Evolutionary conservation across 1,140 invertebrate genomes (phyloP).

Genomic region (Ips typographus): DNA sequence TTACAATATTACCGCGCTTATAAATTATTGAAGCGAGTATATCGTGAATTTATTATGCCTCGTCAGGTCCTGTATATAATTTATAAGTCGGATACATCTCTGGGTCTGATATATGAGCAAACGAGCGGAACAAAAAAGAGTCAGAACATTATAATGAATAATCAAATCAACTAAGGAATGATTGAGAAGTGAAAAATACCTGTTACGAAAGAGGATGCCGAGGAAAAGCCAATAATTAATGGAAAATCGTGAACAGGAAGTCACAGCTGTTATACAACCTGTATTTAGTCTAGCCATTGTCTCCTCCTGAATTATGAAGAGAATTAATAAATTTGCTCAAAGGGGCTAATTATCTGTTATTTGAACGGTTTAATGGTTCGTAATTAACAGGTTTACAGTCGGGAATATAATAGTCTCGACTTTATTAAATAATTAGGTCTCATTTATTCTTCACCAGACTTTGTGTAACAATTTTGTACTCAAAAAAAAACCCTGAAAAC

Average conservation of each 20-base stretch:
- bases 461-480: neutral
- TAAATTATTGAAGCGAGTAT: neutral
- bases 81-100: constrained; percentile 8
- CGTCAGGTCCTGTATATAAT: neutral
- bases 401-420: constrained; percentile 16
- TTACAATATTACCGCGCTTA: neutral
- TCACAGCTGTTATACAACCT: constrained; percentile 35
- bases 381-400: constrained; percentile 30
- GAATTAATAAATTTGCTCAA: constrained; percentile 34
- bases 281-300: constrained; percentile 36
- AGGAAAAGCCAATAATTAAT: constrained; percentile 22
- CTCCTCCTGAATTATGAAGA: constrained; percentile 35
- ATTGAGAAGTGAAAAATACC: neutral
- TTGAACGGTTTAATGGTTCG: constrained; percentile 33
- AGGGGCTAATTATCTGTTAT: constrained; percentile 34
- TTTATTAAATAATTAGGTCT: constrained; percentile 13
- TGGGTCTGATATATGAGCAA: neutral
- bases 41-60: neutral
- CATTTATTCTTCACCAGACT: no score
- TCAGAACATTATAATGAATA: constrained; percentile 3
- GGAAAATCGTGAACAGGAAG: constrained; percentile 33
- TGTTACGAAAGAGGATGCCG: neutral
- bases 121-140: neutral
- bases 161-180: neutral
- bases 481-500: neutral